Evolutionary conservation across 2,113 vertebrate species (phyloP).

Genomic region (Notarius quadriscutis): DNA sequence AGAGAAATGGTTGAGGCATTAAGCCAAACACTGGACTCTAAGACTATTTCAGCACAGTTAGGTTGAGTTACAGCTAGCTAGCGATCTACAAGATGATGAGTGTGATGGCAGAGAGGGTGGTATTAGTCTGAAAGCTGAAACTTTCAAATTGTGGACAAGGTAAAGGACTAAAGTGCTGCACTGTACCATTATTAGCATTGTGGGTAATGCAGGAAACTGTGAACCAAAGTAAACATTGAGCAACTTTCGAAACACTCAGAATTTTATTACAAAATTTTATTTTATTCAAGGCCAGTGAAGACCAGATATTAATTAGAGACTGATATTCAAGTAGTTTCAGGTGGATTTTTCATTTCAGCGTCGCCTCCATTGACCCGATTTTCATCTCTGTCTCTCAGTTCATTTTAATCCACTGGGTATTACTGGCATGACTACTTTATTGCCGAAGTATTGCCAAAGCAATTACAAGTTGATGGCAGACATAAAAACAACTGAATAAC

Average conservation of each 20-base stretch:
- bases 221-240: background rate
- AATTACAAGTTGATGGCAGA: background rate
- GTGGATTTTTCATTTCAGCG: background rate
- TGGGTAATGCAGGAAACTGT: background rate
- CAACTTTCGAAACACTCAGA: background rate
- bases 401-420: background rate
- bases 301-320: background rate
- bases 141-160: background rate
- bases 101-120: too few relatives aligned
- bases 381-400: background rate
- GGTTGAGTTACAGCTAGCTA: background rate
- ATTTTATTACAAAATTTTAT: background rate
- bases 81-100: background rate
- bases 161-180: background rate
- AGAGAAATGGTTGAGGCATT: too few relatives aligned
- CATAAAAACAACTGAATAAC: constrained; percentile 6
- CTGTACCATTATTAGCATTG: background rate
- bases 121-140: background rate
- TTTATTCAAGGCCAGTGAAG: too few relatives aligned
- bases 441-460: constrained; percentile 8
- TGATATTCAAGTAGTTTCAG: background rate
- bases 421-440: constrained; percentile 4
- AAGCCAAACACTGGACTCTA: too few relatives aligned
- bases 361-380: background rate
- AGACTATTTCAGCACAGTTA: too few relatives aligned